Evolutionary conservation across 2,113 vertebrate species (phyloP), one percentile per base, ranked within the genome.

Genomic region (Heliornis fulica): DNA sequence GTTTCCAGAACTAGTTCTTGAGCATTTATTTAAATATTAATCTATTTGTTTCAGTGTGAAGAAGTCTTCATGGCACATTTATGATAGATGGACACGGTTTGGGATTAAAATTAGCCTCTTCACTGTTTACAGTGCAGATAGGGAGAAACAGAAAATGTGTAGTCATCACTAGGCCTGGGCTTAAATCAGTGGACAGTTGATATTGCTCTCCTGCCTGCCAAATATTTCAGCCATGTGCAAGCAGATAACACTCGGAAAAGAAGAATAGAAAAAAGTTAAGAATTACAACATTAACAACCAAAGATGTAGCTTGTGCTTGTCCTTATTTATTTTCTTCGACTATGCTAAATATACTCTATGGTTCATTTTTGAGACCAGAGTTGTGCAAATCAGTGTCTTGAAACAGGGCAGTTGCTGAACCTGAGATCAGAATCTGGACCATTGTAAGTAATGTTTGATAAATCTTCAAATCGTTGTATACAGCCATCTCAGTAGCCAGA

Each of bases 401-500:
- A 83, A 87, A 75, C 9, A 60, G 34, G 46, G 41, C 36, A 45
- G 29, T 13, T 90, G 40, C 18, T 72, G 70, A 86, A 84, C 82
- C 64, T 81, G 65, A 89, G 23, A 61, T 61, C 69, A 86, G 93
- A 92, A 94, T 95, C 64, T 88, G 86, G 31, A 56, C 95, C 71
- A 34, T 45, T 69, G 83, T 81, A 90, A 96, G 59, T 74, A 97
- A 95, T 94, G 84, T 97, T 97, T 96, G 97, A 97, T 96, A 97
- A 97, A 97, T 97, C 97, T 97, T 97, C 78, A 88, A 97, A 95
- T 97, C 95, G 98, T 98, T 98, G 97, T 93, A 96, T 97, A 96
- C 94, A 97, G 70, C 95, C 97, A 97, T 98, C 98, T 98, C 97
- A 96, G 97, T 98, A 98, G 98, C 98, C 98, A 98, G 98, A 98